phyloP scores from a whole-genome alignment of 2,113 vertebrate species.

The Indri indri region DNA sequence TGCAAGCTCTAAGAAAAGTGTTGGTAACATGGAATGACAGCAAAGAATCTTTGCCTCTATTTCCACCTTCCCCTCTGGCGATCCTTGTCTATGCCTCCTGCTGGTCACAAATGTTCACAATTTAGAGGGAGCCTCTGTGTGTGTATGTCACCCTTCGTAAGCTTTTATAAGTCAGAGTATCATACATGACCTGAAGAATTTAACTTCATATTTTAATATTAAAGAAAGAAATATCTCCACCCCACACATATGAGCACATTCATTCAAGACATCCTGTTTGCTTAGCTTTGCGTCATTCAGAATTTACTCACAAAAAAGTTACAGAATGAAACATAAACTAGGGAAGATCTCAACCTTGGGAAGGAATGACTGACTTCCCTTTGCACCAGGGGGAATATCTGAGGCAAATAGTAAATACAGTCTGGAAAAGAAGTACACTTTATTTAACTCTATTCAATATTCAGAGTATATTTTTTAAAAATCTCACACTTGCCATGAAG shows the following conservation, averaged over 20 bases:
- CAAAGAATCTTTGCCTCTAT: neutral
- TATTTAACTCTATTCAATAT: constrained; percentile 44
- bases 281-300: constrained; percentile 24
- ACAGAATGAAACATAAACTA: constrained; percentile 39
- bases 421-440: neutral
- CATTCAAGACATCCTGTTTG: neutral
- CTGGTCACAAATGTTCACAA: constrained; percentile 34
- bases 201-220: constrained; percentile 34
- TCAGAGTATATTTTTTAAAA: neutral
- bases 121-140: neutral
- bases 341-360: neutral
- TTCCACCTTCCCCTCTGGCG: neutral
- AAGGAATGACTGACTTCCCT: constrained; percentile 3
- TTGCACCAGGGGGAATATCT: neutral
- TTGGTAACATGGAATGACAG: neutral
- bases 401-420: constrained; percentile 10
- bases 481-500: neutral
- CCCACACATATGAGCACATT: neutral
- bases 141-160: neutral
- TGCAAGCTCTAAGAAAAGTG: neutral
- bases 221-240: constrained; percentile 34
- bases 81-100: neutral
- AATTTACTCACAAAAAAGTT: neutral
- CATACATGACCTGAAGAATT: neutral
- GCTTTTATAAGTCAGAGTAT: constrained; percentile 10